Percentiles rank a stretch among this genome's conserved stretches.
phyloP scores from a whole-genome alignment of 2,113 vertebrate genomes.

The Passer montanus region DNA sequence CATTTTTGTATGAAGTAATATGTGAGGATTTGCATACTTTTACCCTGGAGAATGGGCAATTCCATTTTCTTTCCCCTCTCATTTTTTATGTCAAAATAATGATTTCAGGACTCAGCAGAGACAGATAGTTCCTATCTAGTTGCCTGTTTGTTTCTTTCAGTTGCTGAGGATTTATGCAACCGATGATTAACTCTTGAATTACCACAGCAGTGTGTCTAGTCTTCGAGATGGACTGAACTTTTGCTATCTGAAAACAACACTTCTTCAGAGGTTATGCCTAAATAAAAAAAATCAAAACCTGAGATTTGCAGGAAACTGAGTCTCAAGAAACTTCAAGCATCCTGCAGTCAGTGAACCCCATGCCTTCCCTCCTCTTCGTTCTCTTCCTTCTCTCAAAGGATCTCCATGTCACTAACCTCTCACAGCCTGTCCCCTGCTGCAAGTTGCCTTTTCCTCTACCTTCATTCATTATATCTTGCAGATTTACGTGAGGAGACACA shows the following conservation, averaged over 20 bases:
- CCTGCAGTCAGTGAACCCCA: fast-evolving
- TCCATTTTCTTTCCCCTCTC: not conserved
- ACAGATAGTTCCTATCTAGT: not conserved
- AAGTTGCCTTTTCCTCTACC: not conserved
- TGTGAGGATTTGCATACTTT: not conserved
- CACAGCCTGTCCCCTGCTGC: not conserved
- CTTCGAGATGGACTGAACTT: not conserved
- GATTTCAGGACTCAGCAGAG: not conserved
- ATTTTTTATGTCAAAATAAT: not conserved
- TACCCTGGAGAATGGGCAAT: not conserved
- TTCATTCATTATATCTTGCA: not conserved
- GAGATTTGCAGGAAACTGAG: not conserved
- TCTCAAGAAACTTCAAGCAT: not conserved
- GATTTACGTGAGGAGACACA: not conserved
- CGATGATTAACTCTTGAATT: not conserved
- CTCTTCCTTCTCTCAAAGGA: not conserved
- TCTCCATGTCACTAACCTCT: not conserved
- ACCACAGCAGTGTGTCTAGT: not conserved
- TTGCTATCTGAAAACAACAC: not conserved
- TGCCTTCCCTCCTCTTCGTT: not conserved
- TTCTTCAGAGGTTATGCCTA: not conserved
- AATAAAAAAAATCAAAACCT: not conserved
- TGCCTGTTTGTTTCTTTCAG: not conserved
- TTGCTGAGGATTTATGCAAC: not conserved
- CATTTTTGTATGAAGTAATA: not conserved